phyloP scores from a whole-genome alignment of 2,113 vertebrate genomes.

The Dolichallabes microphthalmus region DNA sequence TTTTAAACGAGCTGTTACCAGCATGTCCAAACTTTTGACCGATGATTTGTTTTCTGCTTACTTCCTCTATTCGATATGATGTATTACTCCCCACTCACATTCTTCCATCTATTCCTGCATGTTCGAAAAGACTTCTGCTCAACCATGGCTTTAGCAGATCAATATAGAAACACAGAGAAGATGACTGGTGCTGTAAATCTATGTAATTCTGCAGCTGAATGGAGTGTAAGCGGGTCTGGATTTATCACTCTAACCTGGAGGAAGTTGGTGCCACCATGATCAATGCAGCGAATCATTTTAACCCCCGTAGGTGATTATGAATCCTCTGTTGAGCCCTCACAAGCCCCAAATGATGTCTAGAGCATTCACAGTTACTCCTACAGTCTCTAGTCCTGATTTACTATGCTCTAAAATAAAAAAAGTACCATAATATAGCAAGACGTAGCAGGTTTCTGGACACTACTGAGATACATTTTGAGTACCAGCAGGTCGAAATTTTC shows the following conservation, averaged over 20 bases:
- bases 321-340: slow-evolving; percentile 13
- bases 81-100: neutral
- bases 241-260: slow-evolving; percentile 12
- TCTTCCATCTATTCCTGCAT: neutral
- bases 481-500: neutral
- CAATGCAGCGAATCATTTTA: slow-evolving; percentile 7
- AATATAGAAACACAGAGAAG: slow-evolving; percentile 7
- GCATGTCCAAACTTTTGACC: neutral
- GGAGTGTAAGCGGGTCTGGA: neutral
- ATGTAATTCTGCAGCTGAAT: slow-evolving; percentile 8
- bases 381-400: neutral
- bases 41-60: neutral
- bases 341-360: slow-evolving; percentile 3
- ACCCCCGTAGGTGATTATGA: neutral
- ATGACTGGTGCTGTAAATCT: slow-evolving; percentile 15
- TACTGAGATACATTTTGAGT: neutral
- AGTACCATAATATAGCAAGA: neutral
- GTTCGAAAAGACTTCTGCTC: neutral
- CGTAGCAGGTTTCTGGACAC: neutral
- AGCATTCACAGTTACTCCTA: slow-evolving; percentile 2
- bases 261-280: slow-evolving; percentile 9
- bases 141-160: slow-evolving; percentile 9
- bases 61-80: neutral
- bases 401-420: neutral
- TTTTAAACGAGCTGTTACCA: neutral